phyloP scores from a whole-genome alignment of 2,113 vertebrate genomes.

The Dermatemys mawii region DNA sequence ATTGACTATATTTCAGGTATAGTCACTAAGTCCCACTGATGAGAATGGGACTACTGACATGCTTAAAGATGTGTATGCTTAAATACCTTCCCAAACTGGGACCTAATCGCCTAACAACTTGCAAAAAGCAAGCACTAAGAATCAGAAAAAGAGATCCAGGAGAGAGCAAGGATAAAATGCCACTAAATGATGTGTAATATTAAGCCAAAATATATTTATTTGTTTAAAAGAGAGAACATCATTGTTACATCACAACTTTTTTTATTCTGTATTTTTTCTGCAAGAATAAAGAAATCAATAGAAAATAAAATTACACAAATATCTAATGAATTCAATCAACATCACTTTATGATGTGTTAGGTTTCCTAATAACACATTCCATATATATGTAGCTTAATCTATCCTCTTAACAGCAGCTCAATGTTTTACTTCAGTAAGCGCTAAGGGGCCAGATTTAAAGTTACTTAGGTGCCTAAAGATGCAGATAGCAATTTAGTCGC shows the following conservation, averaged over 20 bases:
- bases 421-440: not conserved
- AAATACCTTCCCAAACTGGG: not conserved
- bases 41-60: not conserved
- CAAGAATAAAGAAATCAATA: not conserved
- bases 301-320: not conserved
- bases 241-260: not conserved
- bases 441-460: not conserved
- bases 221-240: no score
- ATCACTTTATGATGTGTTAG: not conserved
- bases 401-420: not conserved
- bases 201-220: not conserved
- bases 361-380: not conserved
- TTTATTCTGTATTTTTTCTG: not conserved
- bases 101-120: not conserved
- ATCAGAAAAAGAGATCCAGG: not conserved
- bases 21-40: not conserved
- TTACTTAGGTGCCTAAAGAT: not conserved
- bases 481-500: not conserved
- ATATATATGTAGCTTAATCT: not conserved
- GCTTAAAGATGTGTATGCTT: not conserved
- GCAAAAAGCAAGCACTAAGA: not conserved
- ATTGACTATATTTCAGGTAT: not conserved
- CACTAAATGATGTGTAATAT: not conserved
- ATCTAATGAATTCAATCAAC: slow-evolving; percentile 8
- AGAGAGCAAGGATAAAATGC: not conserved